phyloP scores from a whole-genome alignment of 2,113 vertebrate species.

The Larimichthys polyactis region DNA sequence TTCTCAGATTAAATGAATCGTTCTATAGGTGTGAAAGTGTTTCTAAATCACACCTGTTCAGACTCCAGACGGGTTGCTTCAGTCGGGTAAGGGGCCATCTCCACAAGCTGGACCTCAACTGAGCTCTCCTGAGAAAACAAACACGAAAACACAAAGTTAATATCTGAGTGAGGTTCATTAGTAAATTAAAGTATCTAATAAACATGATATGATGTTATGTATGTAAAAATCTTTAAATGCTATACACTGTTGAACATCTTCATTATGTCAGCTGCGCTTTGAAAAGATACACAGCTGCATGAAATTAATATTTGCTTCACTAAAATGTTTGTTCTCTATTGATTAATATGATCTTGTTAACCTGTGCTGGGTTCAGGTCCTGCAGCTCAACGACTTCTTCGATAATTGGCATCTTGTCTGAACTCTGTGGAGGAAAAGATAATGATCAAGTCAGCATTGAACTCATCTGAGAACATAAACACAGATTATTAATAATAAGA shows the following conservation, averaged over 20 bases:
- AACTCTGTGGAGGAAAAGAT: slow-evolving; percentile 41
- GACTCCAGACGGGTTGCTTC: slow-evolving; percentile 4
- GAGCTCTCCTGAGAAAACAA: slow-evolving; percentile 67
- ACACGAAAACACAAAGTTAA: neutral
- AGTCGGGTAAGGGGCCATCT: slow-evolving; percentile 74
- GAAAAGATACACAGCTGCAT: neutral
- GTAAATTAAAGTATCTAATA: no score
- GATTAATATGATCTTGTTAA: slow-evolving; percentile 1
- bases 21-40: neutral
- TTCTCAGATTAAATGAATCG: neutral
- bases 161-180: no score
- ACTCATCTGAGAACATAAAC: neutral
- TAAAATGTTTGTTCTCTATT: neutral
- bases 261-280: neutral
- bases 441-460: neutral
- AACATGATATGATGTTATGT: no score
- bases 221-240: no score
- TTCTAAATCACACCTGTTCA: slow-evolving; percentile 51
- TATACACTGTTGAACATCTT: neutral
- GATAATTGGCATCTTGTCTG: slow-evolving; percentile 49
- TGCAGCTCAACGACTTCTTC: slow-evolving; percentile 73
- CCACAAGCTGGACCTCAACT: slow-evolving; percentile 69
- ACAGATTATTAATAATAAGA: neutral
- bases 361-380: slow-evolving; percentile 60
- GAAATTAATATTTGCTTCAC: neutral